Base-by-base conservation (phyloP, 2,797 vertebrate species). In the Neosalanx taihuensis region DNA sequence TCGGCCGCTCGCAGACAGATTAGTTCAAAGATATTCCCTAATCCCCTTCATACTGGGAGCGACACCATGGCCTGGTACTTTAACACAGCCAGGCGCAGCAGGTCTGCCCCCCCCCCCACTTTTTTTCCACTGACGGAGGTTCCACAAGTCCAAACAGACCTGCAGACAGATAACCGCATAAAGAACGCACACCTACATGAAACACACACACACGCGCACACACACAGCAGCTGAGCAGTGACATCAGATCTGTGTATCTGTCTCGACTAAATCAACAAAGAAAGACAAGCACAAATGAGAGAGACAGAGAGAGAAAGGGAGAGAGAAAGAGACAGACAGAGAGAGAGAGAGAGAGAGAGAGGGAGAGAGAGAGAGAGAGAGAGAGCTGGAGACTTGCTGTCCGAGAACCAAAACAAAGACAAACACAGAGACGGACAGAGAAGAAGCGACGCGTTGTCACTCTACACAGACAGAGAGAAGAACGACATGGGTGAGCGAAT, bases 21-120 rank as follows among this genome's bases (percentile, higher is more conserved):
- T 86, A 81, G 82, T 71, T 76, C 46, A 13, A 64, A 66, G 83
- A 85, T 85, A 77, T 70, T 69, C 83, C 85, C 85, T 83, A 89
- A 89, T 86, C 84, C 79, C 73, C 63, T 59, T 71, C 74, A 80
- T 31, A 71, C 77, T 84, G 10, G 26, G 5, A 37, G 51, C 30
- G 37, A 61, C 68, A 41, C 30, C 74, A 66, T 15, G 35, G 9
- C 64, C 18, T 35, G 7, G 63, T 35, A n/a, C 31, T 35, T 37
- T 26, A 77, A 76, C 60, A 73, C 81, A 85, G 82, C 75, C 23
- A 64, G 61, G 15, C 18, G 3, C 53, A 57, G 53, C n/a, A 51
- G 56, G 10, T 31, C 30, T 9, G 30, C 6, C 6, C 6, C 12
- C 9, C 41, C 7, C 6, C 6, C 6, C 12, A 2, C 41, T 3